Evolutionary conservation across 2,888 invertebrate genomes (phyloP).

Genomic region (Germaria angustata): DNA sequence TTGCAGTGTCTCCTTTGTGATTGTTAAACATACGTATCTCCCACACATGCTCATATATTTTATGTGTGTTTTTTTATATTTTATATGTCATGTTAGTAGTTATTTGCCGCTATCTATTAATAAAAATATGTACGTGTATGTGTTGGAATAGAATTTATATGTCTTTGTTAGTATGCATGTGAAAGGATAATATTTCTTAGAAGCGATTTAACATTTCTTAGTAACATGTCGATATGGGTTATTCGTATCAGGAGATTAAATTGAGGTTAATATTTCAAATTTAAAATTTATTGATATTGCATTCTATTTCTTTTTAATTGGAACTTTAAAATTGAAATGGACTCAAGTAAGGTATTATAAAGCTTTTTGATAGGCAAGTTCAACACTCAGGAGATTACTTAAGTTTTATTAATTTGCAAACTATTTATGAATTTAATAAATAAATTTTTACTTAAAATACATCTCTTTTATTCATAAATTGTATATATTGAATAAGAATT

Average conservation of each 20-base stretch:
- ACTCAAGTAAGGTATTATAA: too few relatives aligned
- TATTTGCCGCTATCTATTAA: neutral
- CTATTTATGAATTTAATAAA: too few relatives aligned
- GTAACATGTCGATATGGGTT: slow-evolving; percentile 38
- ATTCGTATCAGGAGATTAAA: slow-evolving; percentile 39
- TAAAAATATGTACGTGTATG: neutral
- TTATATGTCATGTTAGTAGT: slow-evolving; percentile 26
- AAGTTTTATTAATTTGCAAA: too few relatives aligned
- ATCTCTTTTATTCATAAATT: too few relatives aligned
- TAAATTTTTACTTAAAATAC: too few relatives aligned
- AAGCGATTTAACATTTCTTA: slow-evolving; percentile 26
- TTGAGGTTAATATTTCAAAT: too few relatives aligned
- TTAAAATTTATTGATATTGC: neutral
- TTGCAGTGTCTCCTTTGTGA: neutral
- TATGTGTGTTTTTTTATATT: slow-evolving; percentile 4
- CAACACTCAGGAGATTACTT: too few relatives aligned
- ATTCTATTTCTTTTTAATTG: too few relatives aligned
- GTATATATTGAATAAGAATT: too few relatives aligned
- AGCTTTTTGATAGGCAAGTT: too few relatives aligned
- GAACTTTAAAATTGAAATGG: neutral
- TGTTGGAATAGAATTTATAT: neutral
- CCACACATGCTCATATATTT: too few relatives aligned
- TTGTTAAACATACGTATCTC: neutral
- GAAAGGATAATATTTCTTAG: slow-evolving; percentile 37
- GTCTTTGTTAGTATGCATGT: neutral